phyloP scores from a whole-genome alignment of 2,797 vertebrate genomes.

The Podarcis siculus region DNA sequence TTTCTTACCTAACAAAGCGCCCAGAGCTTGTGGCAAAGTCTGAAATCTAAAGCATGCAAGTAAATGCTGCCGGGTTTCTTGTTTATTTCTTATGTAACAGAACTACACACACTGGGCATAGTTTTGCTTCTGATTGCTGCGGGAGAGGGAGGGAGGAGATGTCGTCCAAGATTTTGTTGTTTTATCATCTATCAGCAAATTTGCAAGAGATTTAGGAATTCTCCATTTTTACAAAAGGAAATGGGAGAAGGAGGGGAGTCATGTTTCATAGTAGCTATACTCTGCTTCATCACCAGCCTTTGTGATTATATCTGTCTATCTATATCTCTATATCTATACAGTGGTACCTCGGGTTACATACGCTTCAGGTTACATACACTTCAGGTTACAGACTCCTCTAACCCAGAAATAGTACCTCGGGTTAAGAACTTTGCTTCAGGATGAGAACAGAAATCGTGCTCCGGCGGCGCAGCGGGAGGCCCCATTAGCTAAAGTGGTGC shows the following conservation, averaged over 20 bases:
- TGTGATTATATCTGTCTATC: neutral
- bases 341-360: too few species aligned
- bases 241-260: too few species aligned
- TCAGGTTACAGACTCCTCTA: too few species aligned
- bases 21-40: constrained; percentile 45
- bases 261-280: neutral
- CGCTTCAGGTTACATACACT: too few species aligned
- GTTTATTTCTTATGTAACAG: constrained; percentile 52
- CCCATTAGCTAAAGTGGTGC: too few species aligned
- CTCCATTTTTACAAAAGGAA: neutral
- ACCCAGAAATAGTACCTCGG: too few species aligned
- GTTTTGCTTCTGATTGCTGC: constrained; percentile 10
- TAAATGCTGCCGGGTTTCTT: constrained; percentile 55
- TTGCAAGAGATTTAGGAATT: neutral
- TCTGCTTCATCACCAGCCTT: neutral
- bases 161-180: neutral
- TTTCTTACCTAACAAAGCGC: constrained; percentile 38
- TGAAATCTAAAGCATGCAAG: constrained; percentile 57
- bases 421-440: too few species aligned
- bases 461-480: too few species aligned
- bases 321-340: neutral
- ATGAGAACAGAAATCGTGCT: too few species aligned
- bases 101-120: constrained; percentile 28
- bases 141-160: neutral
- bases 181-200: constrained; percentile 30